A percentile compares a stretch with the other conserved stretches of the same genome.
These are phyloP conservation scores for Beris chalybata DNA, from an alignment of 2,888 invertebrate genomes.

Conservation along the genomic window DNA sequence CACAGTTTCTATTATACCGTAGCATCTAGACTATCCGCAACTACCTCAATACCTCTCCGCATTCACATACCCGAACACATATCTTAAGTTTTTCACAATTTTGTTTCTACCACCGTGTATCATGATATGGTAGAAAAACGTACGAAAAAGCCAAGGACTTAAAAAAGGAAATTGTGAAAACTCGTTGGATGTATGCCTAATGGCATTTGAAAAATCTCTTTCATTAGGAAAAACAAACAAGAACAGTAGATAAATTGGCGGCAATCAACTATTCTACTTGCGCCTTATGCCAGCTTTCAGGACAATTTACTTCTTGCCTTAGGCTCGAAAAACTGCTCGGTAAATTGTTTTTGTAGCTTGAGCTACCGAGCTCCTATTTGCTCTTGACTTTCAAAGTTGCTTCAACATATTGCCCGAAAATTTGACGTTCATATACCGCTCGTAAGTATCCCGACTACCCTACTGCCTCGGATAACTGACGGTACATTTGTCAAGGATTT, in stretches of 20 bases:
- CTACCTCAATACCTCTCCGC: too few relatives aligned
- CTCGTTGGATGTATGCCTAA: slow-evolving; percentile 36
- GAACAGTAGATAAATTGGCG: slow-evolving; percentile 38
- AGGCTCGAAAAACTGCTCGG: slow-evolving; percentile 36
- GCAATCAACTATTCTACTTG: slow-evolving; percentile 40
- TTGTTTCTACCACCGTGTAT: too few relatives aligned
- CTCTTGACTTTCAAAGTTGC: not conserved
- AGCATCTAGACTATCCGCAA: too few relatives aligned
- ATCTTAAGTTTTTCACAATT: too few relatives aligned
- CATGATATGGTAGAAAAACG: too few relatives aligned
- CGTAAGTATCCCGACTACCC: not conserved
- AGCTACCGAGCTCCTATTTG: not conserved
- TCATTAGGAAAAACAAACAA: slow-evolving; percentile 39
- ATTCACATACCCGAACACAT: too few relatives aligned
- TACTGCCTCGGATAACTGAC: slow-evolving; percentile 8
- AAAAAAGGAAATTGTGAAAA: slow-evolving; percentile 1
- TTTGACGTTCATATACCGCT: not conserved
- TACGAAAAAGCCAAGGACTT: too few relatives aligned
- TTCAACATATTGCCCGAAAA: not conserved
- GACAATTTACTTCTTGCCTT: slow-evolving; percentile 39
- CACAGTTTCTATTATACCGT: too few relatives aligned
- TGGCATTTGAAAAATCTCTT: slow-evolving; percentile 38
- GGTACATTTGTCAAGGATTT: slow-evolving; percentile 27
- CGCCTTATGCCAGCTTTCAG: slow-evolving; percentile 39
- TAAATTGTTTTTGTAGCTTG: slow-evolving; percentile 38